phyloP scores from a whole-genome alignment of 2,888 invertebrate genomes.

The Callimorpha dominula region DNA sequence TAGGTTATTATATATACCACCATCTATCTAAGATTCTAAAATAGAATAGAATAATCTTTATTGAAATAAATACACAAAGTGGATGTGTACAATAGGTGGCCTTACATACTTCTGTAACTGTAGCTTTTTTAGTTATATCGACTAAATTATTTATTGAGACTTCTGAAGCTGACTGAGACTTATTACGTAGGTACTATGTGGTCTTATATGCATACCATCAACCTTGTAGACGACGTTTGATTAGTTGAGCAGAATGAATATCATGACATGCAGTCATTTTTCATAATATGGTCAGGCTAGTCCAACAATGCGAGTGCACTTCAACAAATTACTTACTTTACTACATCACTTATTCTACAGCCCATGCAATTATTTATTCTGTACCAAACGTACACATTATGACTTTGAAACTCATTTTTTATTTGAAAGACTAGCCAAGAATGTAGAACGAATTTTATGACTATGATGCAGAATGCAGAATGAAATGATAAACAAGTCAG shows the following conservation, averaged over 20 bases:
- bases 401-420: background rate
- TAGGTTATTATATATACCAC: too few species aligned
- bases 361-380: background rate
- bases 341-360: background rate
- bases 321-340: background rate
- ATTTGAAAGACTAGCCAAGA: background rate
- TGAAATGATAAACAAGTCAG: too few species aligned
- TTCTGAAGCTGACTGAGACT: too few species aligned
- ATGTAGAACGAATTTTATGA: background rate
- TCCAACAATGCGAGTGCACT: background rate
- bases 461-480: too few species aligned
- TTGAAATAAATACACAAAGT: too few species aligned
- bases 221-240: background rate
- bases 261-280: background rate
- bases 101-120: too few species aligned
- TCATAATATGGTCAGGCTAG: background rate
- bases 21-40: too few species aligned
- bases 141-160: too few species aligned
- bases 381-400: background rate
- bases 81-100: too few species aligned
- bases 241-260: slow-evolving; percentile 1
- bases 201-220: background rate
- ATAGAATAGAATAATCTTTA: too few species aligned
- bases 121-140: too few species aligned
- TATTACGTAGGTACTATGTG: too few species aligned